Percentiles rank a stretch among this genome's conserved stretches.
These are phyloP conservation scores for Alosa alosa DNA, from an alignment of 2,113 vertebrate species.

Conservation along the genomic window DNA sequence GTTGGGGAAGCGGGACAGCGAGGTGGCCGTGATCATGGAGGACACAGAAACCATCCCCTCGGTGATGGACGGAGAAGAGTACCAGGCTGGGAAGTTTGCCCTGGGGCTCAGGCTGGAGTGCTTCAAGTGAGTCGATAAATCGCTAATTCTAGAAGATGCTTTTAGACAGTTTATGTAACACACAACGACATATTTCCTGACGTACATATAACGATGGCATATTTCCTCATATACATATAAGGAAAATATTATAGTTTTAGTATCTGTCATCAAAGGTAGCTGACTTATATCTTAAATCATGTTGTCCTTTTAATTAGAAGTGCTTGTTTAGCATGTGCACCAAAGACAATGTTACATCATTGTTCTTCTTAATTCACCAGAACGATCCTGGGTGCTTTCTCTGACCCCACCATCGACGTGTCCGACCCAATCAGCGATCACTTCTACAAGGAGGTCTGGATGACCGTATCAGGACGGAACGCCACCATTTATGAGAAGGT, in stretches of 20 bases:
- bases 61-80: constrained; percentile 84
- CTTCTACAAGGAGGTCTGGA: constrained; percentile 98
- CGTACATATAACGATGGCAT: not conserved
- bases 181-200: not conserved
- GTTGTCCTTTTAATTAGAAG: not conserved
- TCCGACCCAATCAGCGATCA: constrained; percentile 89
- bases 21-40: constrained; percentile 88
- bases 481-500: constrained; percentile 96
- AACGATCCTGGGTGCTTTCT: constrained; percentile 83
- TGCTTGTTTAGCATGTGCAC: not conserved
- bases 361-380: constrained; percentile 60
- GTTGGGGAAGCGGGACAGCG: constrained; percentile 96
- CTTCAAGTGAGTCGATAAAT: constrained; percentile 80
- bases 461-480: constrained; percentile 87
- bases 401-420: constrained; percentile 76
- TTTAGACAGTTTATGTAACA: not conserved
- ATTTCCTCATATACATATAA: not conserved
- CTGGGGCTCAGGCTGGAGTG: constrained; percentile 87
- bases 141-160: not conserved
- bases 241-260: not conserved
- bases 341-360: not conserved
- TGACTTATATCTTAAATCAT: not conserved
- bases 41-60: constrained; percentile 80
- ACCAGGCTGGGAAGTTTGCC: constrained; percentile 82
- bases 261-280: not conserved